These are phyloP conservation scores for Perdix hodgsoniae DNA, from an alignment of 2,797 vertebrate species.

Conservation along the genomic window DNA sequence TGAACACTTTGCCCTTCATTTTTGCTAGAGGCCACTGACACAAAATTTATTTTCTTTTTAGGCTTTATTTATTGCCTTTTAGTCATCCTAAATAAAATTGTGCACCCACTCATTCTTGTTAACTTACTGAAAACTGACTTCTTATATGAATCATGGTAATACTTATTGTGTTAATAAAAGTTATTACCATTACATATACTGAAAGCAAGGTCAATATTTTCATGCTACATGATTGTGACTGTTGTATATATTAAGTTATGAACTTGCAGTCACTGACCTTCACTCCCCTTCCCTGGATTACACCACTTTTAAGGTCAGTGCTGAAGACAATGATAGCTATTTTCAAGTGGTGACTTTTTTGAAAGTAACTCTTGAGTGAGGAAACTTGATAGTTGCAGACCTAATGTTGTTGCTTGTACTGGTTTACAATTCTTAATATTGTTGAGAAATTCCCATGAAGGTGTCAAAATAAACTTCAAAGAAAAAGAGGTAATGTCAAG, in stretches of 20 bases:
- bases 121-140: background rate
- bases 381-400: background rate
- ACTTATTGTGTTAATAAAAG: background rate
- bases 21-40: background rate
- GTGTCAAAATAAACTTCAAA: background rate
- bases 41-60: accelerated
- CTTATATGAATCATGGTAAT: background rate
- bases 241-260: background rate
- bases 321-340: background rate
- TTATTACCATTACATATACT: background rate
- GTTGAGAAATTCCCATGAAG: background rate
- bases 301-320: background rate
- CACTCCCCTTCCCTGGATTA: background rate
- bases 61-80: background rate
- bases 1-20: background rate
- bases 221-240: background rate
- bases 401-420: background rate
- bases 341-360: background rate
- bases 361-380: background rate
- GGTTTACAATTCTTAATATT: background rate
- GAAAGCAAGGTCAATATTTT: background rate
- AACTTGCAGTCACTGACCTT: background rate
- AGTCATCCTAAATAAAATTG: background rate
- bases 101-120: background rate
- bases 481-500: background rate